Evolutionary conservation across 2,113 vertebrate species (phyloP).

Genomic region (Corythornis madagascariensis): DNA sequence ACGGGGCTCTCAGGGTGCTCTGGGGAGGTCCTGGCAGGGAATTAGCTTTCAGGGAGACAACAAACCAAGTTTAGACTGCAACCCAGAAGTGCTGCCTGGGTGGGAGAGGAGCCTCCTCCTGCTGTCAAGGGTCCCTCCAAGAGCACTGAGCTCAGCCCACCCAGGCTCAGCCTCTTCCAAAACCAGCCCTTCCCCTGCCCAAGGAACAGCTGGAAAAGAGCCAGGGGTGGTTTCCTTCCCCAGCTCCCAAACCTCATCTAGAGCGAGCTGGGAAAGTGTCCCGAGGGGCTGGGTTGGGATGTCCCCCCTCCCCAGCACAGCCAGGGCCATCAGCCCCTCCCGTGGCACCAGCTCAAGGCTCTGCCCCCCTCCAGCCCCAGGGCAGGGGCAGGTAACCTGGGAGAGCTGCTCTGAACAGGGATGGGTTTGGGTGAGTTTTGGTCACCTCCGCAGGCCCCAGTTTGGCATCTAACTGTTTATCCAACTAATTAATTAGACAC

Average conservation of each 20-base stretch:
- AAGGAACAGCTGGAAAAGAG: not conserved
- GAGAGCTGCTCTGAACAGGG: fast-evolving
- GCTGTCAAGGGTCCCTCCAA: not conserved
- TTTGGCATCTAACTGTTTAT: not conserved
- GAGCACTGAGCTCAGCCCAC: not conserved
- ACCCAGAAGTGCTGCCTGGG: fast-evolving
- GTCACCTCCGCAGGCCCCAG: not conserved
- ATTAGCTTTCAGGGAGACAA: not conserved
- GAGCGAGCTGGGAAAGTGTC: fast-evolving
- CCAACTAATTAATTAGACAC: fast-evolving
- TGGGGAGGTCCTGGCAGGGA: not conserved
- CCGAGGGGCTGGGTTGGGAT: no score
- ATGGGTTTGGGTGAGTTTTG: not conserved
- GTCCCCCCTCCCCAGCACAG: not conserved
- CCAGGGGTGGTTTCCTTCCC: fast-evolving
- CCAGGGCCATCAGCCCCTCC: not conserved
- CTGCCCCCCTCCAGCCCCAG: fast-evolving
- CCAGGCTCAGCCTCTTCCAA: not conserved
- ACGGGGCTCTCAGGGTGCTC: not conserved
- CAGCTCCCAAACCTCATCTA: not conserved
- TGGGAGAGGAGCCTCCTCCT: not conserved
- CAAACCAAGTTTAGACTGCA: no score
- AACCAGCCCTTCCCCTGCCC: not conserved
- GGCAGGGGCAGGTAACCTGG: not conserved
- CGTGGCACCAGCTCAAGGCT: not conserved